Percentiles rank a stretch among this genome's conserved stretches.
These are phyloP conservation scores for Callyntrura guangdongensis DNA, from an alignment of 2,888 invertebrate species.

Conservation along the genomic window DNA sequence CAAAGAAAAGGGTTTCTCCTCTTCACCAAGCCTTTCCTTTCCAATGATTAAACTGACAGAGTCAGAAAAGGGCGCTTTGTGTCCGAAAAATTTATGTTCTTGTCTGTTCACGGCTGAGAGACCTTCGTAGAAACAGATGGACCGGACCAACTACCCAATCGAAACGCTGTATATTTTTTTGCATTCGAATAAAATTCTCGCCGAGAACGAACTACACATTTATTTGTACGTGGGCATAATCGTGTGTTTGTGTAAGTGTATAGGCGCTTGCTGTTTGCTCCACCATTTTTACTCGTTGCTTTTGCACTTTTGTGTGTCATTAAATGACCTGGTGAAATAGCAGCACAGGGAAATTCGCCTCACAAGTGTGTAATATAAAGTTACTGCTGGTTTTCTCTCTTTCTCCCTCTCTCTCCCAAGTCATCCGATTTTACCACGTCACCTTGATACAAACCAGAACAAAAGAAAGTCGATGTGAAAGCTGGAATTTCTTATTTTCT, in stretches of 20 bases:
- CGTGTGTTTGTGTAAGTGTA: not conserved
- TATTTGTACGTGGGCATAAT: not conserved
- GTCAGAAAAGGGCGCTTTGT: constrained; percentile 35
- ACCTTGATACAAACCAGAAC: constrained; percentile 41
- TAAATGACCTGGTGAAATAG: not conserved
- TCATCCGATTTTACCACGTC: constrained; percentile 28
- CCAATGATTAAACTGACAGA: constrained; percentile 63
- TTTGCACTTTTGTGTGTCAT: no score
- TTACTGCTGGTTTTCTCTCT: not conserved
- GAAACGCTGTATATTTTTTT: not conserved
- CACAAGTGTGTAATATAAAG: constrained; percentile 1
- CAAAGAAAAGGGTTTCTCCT: constrained; percentile 20
- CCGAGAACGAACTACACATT: constrained; percentile 4
- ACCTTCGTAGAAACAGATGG: constrained; percentile 14
- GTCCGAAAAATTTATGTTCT: constrained; percentile 64
- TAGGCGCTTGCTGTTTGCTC: not conserved
- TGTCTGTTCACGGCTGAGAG: constrained; percentile 46
- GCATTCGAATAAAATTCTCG: constrained; percentile 24
- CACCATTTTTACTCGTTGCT: not conserved
- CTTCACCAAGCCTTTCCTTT: constrained; percentile 11
- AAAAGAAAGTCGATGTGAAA: not conserved
- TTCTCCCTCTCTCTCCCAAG: not conserved
- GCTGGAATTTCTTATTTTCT: constrained; percentile 4
- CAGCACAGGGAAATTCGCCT: not conserved
- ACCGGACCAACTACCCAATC: constrained; percentile 7